phyloP scores from a whole-genome alignment of 1,140 invertebrate genomes.

The Psilanteris sp. region DNA sequence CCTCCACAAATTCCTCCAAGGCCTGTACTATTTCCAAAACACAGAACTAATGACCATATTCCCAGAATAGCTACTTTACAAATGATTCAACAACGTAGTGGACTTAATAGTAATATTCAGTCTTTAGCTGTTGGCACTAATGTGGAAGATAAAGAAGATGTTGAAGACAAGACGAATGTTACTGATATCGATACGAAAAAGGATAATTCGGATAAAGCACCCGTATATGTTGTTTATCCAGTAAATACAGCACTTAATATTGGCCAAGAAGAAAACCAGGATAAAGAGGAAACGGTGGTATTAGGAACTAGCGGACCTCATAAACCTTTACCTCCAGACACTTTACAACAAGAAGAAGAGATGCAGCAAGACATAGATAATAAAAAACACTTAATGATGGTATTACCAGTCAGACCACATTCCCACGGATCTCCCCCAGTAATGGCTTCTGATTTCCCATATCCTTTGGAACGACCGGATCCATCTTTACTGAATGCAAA shows the following conservation, averaged over 20 bases:
- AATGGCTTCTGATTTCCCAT: conserved; percentile 82
- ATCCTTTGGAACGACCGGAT: conserved; percentile 82
- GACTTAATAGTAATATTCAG: conserved; percentile 57
- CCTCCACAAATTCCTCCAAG: conserved; percentile 76
- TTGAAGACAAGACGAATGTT: conserved; percentile 26
- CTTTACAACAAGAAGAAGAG: conserved; percentile 72
- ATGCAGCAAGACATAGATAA: conserved; percentile 42
- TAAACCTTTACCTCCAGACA: conserved; percentile 81
- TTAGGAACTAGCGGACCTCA: conserved; percentile 81
- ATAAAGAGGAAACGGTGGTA: conserved; percentile 80
- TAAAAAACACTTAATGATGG: conserved; percentile 64
- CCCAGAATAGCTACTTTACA: conserved; percentile 81
- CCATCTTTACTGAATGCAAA: conserved; percentile 66
- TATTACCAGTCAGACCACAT: conserved; percentile 75
- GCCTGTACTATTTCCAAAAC: conserved; percentile 73
- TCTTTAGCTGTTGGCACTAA: conserved; percentile 46
- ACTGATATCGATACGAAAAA: conserved; percentile 61
- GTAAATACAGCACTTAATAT: conserved; percentile 78
- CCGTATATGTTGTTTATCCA: conserved; percentile 85
- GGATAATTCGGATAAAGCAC: conserved; percentile 67
- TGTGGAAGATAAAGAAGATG: conserved; percentile 22
- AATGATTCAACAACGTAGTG: conserved; percentile 82
- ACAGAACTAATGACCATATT: conserved; percentile 68
- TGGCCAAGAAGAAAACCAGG: conserved; percentile 77
- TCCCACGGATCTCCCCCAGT: conserved; percentile 52